Base-by-base conservation (phyloP, 2,888 invertebrate genomes). In the Epirrhoe tristata region DNA sequence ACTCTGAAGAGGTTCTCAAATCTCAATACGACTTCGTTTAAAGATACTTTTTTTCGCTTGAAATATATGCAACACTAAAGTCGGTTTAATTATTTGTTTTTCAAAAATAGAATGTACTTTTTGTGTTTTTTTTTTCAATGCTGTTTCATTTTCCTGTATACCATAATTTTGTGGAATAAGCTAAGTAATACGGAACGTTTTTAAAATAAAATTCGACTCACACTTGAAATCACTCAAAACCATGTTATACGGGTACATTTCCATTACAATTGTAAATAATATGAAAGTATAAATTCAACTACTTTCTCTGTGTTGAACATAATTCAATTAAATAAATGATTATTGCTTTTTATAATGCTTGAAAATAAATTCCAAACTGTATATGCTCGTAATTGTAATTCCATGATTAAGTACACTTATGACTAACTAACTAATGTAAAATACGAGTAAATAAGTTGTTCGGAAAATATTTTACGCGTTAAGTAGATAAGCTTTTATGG, bases 281-380 rank as follows among this genome's bases (percentile, higher is more conserved):
- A 69, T 63, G 69, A 73, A 67, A 67, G 72, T 67, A 64, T 48
- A 24, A 56, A 58, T 64, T 14, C 32, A 46, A 46, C 46, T 55
- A 62, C 70, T 74, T 74, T 74, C 71, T 69, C 66, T 53, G 46
- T 68, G 61, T 68, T 52, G 71, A 68, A 58, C 55, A 66, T 69
- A 57, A 68, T 70, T 66, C 51, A 68, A 66, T 70, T 66, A 52
- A 67, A 66, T 64, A 39, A 55, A 64, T 58, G 16, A 52, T 61
- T 52, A 58, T 55, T 54, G 58, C 57, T 46, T 43, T 57, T 51
- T 51, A 43, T 54, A 55, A 50, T 12, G 56, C 24, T 52, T 31
- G 52, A 52, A 51, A 52, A 24, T 52, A 52, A 31, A 51, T 52
- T 12, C 52, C 12, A 52, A 52, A 31, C 12, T 52, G 12, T 24